Conservation (phyloP, 2,888 invertebrate genomes). For the Scaptomyza cyrtandrae region DNA sequence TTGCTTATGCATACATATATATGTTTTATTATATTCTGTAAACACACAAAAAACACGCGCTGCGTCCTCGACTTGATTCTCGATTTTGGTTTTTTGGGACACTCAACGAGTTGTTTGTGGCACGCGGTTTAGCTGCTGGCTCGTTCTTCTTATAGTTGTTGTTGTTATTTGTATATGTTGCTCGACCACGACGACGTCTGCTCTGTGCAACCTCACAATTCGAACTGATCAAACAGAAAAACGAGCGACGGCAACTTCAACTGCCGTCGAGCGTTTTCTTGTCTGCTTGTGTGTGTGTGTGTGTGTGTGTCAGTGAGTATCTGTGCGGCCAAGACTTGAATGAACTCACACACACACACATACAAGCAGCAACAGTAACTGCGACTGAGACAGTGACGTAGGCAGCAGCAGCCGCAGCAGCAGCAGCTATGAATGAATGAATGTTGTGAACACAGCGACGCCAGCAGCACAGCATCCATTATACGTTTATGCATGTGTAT, state of each 20-base stretch:
- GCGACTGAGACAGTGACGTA: conserved; percentile 15
- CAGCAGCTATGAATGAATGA: conserved; percentile 54
- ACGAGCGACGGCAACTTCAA: conserved; percentile 56
- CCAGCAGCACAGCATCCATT: conserved; percentile 68
- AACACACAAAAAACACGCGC: conserved; percentile 33
- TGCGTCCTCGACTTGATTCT: conserved; percentile 10
- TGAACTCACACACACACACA: conserved; percentile 42
- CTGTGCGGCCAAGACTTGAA: conserved; percentile 58
- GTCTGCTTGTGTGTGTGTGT: conserved; percentile 13
- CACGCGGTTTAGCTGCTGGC: conserved; percentile 25
- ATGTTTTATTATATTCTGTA: conserved; percentile 3
- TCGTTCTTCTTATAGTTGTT: conserved; percentile 13
- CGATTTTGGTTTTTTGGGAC: conserved; percentile 7
- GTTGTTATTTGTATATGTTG: conserved; percentile 4
- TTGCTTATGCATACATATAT: background rate
- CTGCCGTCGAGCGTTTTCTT: conserved; percentile 18
- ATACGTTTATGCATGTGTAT: conserved; percentile 13
- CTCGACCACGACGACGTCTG: conserved; percentile 45
- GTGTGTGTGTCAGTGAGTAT: conserved; percentile 29
- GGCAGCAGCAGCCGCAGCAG: conserved; percentile 2
- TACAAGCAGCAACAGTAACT: conserved; percentile 16
- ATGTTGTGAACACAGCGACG: conserved; percentile 26
- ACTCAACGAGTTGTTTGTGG: conserved; percentile 29
- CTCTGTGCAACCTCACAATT: conserved; percentile 83
- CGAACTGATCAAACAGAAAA: conserved; percentile 84